Base-by-base conservation (phyloP, 2,888 invertebrate genomes). In the Philaethria dido region DNA sequence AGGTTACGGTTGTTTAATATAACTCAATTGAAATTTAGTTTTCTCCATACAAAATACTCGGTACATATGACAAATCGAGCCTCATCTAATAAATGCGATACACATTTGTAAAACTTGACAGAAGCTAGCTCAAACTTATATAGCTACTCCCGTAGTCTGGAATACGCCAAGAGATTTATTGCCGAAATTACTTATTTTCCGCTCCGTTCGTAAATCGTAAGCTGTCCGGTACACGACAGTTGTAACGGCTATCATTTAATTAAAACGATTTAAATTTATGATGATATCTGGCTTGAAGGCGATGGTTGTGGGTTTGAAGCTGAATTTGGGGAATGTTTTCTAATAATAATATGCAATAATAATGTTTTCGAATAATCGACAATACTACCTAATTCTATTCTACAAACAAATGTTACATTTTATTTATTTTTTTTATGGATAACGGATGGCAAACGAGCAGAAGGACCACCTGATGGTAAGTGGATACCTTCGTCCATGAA, bases 91-190 rank as follows among this genome's bases (percentile, higher is more conserved):
- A 47, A 33, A 16, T 45, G 14, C 3, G 8, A 47, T 14, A 9
- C 47, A 47, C 60, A 60, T 60, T 47, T 60, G 45, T 60, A 44
- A 44, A 42, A 29, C 59, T 60, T 20, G 45, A 60, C 45, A 60
- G 45, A 3, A 60, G 60, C 45, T 45, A 25, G 29, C 44, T 33
- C 45, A 29, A 45, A 45, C 18, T 45, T 16, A 47, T 45, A 29
- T 20, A 42, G 20, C 33, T 13, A 1, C 18, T n/a, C n/a, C n/a
- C n/a, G n/a, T n/a, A n/a, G 45, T 29, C 45, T 45, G 45, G 29
- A 45, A 29, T 60, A 60, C 8, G 16, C 14, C 11, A 18, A 14
- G 47, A 45, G 16, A 60, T 60, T 60, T 60, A 60, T 60, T 13
- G 44, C 18, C 16, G 18, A 47, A 60, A 60, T 47, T 13, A 47